phyloP scores from a whole-genome alignment of 2,113 vertebrate species.

The Vulpes vulpes region DNA sequence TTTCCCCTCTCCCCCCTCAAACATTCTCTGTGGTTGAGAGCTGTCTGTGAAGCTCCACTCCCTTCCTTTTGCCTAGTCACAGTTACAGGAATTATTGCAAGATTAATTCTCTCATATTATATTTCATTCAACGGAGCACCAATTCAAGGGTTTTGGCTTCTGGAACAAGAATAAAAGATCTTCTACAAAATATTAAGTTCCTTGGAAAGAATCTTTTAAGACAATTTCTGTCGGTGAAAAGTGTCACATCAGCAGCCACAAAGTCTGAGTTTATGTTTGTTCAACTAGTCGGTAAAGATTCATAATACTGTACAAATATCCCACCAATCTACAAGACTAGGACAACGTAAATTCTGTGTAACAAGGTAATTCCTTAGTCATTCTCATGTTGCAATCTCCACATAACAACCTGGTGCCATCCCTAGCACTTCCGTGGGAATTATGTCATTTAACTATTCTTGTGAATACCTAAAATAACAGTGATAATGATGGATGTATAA shows the following conservation, averaged over 20 bases:
- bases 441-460: conserved; percentile 28
- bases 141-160: conserved; percentile 52
- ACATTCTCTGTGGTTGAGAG: conserved; percentile 60
- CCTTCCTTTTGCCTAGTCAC: conserved; percentile 74
- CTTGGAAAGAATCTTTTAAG: conserved; percentile 65
- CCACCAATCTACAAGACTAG: not conserved
- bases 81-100: conserved; percentile 82
- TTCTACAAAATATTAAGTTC: conserved; percentile 69
- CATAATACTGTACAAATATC: conserved; percentile 47
- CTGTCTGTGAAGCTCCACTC: conserved; percentile 71
- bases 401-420: not conserved
- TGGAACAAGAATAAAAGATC: conserved; percentile 73
- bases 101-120: conserved; percentile 70
- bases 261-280: conserved; percentile 73
- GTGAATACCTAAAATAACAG: conserved; percentile 17
- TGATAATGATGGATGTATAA: not conserved
- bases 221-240: conserved; percentile 53
- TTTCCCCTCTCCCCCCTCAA: not conserved
- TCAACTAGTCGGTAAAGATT: conserved; percentile 61
- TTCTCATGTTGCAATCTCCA: not conserved
- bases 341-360: conserved; percentile 37
- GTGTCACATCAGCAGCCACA: conserved; percentile 59
- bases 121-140: conserved; percentile 70
- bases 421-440: not conserved
- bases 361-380: not conserved